phyloP scores from a whole-genome alignment of 2,888 invertebrate genomes.

The Drosophila conformis region DNA sequence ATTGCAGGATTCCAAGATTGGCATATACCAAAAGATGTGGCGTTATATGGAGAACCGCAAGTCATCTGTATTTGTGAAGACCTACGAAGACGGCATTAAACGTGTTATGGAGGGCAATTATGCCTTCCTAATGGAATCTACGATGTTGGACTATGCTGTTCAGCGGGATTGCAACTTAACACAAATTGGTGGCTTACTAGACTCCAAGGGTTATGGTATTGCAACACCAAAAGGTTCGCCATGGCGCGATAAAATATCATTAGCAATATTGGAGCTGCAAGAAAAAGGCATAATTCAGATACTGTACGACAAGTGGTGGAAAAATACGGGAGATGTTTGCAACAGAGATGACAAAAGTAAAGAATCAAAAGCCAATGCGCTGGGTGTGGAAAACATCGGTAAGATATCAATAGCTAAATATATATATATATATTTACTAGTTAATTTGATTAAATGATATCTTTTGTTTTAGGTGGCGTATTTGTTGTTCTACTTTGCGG shows the following conservation, averaged over 20 bases:
- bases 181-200: conserved; percentile 93
- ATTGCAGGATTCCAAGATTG: conserved; percentile 93
- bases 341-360: conserved; percentile 94
- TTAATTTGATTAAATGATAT: conserved; percentile 3
- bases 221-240: conserved; percentile 98
- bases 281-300: conserved; percentile 97
- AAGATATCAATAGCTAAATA: conserved; percentile 43
- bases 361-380: conserved; percentile 96
- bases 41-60: conserved; percentile 94
- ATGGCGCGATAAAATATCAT: conserved; percentile 98
- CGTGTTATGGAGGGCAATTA: conserved; percentile 95
- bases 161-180: conserved; percentile 97
- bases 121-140: conserved; percentile 99
- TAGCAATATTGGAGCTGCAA: conserved; percentile 97
- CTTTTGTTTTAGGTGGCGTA: conserved; percentile 89
- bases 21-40: conserved; percentile 98
- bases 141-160: conserved; percentile 98
- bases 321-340: conserved; percentile 96
- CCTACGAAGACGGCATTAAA: conserved; percentile 96
- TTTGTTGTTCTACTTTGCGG: conserved; percentile 98
- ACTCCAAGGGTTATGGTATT: conserved; percentile 93
- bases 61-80: conserved; percentile 93
- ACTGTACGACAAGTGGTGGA: conserved; percentile 99
- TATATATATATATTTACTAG: neutral
- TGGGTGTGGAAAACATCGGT: conserved; percentile 94